Percentiles rank a stretch among this genome's conserved stretches.
Evolutionary conservation across 2,113 vertebrate species (phyloP).

Genomic region (Formicarius rufipectus): DNA sequence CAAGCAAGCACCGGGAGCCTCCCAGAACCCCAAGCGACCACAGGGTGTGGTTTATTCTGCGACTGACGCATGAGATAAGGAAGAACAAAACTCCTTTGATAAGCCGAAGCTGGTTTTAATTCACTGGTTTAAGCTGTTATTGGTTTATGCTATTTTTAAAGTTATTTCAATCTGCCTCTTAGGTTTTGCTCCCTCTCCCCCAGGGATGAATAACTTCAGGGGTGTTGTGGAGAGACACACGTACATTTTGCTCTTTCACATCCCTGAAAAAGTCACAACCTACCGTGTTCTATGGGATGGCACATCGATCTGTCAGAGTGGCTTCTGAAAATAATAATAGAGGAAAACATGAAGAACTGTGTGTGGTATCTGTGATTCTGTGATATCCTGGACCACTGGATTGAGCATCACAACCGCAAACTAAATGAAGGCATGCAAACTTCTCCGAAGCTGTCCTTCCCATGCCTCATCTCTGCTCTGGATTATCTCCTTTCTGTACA

Average conservation of each 20-base stretch:
- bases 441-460: not conserved
- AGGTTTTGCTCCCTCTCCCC: not conserved
- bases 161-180: not conserved
- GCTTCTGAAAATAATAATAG: not conserved
- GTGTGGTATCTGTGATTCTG: not conserved
- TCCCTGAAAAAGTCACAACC: not conserved
- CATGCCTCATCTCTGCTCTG: not conserved
- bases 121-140: not conserved
- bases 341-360: not conserved
- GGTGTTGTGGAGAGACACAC: not conserved
- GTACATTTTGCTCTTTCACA: rapidly evolving
- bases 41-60: rapidly evolving
- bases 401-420: not conserved
- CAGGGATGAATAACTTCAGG: not conserved
- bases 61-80: too few species aligned
- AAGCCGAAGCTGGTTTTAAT: not conserved
- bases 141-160: not conserved
- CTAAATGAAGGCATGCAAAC: not conserved
- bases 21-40: not conserved
- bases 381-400: not conserved
- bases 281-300: not conserved
- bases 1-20: rapidly evolving
- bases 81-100: not conserved
- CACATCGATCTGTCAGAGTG: too few species aligned
- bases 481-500: rapidly evolving